Conservation (phyloP, 2,888 invertebrate species). For the Parnassius orleans region DNA sequence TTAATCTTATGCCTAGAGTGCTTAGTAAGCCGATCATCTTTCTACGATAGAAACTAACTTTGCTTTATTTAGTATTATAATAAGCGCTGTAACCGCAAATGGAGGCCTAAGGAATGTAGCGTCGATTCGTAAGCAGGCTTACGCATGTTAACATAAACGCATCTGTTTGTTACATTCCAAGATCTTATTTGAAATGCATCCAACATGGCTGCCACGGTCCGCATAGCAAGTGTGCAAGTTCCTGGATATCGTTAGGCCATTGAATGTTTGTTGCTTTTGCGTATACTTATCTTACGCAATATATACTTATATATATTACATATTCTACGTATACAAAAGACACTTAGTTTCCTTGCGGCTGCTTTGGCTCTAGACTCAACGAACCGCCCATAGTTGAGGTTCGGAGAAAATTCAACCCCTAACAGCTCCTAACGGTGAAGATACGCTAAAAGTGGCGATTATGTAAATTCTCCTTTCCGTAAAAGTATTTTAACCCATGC, state of each 20-base stretch:
- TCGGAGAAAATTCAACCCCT: too few species aligned
- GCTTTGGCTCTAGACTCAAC: too few species aligned
- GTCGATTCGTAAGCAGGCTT: slow-evolving; percentile 13
- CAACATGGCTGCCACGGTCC: slow-evolving; percentile 9
- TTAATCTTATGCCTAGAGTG: too few species aligned
- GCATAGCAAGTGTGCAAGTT: slow-evolving; percentile 19
- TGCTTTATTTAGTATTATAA: neutral
- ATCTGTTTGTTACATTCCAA: slow-evolving; percentile 24
- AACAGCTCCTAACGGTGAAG: too few species aligned
- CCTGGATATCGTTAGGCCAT: slow-evolving; percentile 8
- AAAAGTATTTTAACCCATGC: too few species aligned
- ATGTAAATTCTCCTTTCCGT: too few species aligned
- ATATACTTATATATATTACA: too few species aligned
- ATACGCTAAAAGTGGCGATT: too few species aligned
- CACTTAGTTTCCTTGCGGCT: too few species aligned
- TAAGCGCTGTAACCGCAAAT: slow-evolving; percentile 1
- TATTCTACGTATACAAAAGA: too few species aligned
- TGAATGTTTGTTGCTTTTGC: slow-evolving; percentile 5
- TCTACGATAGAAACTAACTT: neutral
- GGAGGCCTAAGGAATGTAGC: slow-evolving; percentile 13
- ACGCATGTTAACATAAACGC: slow-evolving; percentile 22
- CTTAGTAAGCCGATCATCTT: neutral
- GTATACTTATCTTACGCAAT: slow-evolving; percentile 4
- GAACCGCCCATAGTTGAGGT: too few species aligned
- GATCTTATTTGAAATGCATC: slow-evolving; percentile 29